Percentiles rank a stretch among this genome's conserved stretches.
These are phyloP conservation scores for Laticauda laticaudata DNA, from an alignment of 2,113 vertebrate species.

Conservation along the genomic window DNA sequence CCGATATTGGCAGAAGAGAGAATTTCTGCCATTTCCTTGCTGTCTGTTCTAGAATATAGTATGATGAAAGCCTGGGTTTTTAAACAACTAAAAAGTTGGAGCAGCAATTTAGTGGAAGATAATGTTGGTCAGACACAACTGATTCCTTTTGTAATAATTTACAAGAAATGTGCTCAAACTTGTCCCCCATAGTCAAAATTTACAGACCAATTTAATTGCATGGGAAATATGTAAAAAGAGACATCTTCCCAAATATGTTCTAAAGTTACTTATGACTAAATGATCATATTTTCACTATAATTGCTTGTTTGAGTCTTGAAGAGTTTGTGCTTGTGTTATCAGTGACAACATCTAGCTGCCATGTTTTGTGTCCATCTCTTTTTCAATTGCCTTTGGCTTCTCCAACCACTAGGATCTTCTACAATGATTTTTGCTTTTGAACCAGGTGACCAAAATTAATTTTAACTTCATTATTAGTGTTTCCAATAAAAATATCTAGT, in stretches of 20 bases:
- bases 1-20: neutral
- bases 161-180: neutral
- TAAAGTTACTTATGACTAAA: neutral
- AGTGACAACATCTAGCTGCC: neutral
- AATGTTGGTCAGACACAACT: neutral
- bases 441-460: neutral
- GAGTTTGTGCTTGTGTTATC: neutral
- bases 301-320: neutral
- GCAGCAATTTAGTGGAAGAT: neutral
- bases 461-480: neutral
- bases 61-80: neutral
- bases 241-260: neutral
- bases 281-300: neutral
- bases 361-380: neutral
- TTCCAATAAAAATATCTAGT: neutral
- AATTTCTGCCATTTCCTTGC: neutral
- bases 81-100: neutral
- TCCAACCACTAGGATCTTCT: neutral
- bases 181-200: neutral
- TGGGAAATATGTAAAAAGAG: neutral
- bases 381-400: neutral
- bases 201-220: neutral
- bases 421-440: neutral
- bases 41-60: neutral
- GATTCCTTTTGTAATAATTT: neutral